These are phyloP conservation scores for Selene dorsalis DNA, from an alignment of 2,797 vertebrate genomes.

Conservation along the genomic window DNA sequence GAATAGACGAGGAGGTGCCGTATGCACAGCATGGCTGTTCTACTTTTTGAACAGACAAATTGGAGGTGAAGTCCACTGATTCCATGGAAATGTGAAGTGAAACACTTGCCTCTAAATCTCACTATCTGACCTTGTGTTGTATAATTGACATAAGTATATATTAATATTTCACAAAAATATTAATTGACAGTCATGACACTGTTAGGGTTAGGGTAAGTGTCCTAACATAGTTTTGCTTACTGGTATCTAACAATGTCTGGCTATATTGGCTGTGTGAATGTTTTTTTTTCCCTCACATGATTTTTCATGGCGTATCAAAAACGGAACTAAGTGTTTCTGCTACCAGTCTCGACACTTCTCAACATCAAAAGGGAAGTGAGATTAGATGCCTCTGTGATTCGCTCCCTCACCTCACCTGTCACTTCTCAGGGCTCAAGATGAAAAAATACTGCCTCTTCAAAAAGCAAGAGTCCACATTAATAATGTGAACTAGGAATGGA, in stretches of 20 bases:
- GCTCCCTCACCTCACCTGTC: constrained; percentile 64
- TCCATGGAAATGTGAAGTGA: constrained; percentile 72
- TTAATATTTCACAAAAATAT: constrained; percentile 18
- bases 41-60: constrained; percentile 28
- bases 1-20: constrained; percentile 18
- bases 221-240: constrained; percentile 18
- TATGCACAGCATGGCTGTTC: constrained; percentile 4
- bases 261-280: neutral
- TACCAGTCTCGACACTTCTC: constrained; percentile 51
- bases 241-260: neutral
- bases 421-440: constrained; percentile 52
- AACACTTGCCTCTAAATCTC: constrained; percentile 54
- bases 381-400: constrained; percentile 67
- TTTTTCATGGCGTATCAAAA: constrained; percentile 54
- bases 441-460: constrained; percentile 55
- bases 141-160: neutral
- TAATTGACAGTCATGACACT: neutral
- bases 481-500: constrained; percentile 1
- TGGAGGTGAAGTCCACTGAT: constrained; percentile 13
- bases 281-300: constrained; percentile 8
- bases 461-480: constrained; percentile 22
- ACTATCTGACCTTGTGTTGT: neutral
- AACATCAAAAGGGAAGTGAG: constrained; percentile 81
- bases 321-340: constrained; percentile 58
- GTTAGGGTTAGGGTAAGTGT: too few relatives aligned